These are phyloP conservation scores for Hylaeus volcanicus DNA, from an alignment of 1,140 invertebrate species.

Conservation along the genomic window DNA sequence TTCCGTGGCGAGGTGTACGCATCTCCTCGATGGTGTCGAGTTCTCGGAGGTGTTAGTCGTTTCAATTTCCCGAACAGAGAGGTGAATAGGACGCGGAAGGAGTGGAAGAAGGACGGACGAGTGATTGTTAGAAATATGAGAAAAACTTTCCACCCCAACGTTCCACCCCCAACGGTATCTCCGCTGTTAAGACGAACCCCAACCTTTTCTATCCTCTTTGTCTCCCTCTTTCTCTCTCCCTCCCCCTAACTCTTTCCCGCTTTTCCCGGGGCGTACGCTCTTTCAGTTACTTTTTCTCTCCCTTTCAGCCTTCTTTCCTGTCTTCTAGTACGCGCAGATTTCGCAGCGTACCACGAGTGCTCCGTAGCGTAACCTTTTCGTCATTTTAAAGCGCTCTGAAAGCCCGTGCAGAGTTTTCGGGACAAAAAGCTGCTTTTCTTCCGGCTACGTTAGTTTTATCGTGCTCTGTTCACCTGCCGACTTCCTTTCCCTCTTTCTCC, in stretches of 20 bases:
- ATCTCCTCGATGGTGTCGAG: constrained; percentile 37
- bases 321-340: constrained; percentile 49
- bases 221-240: background rate
- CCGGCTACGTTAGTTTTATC: constrained; percentile 48
- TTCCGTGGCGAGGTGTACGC: constrained; percentile 11
- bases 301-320: constrained; percentile 32
- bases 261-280: constrained; percentile 19
- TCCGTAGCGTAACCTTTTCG: constrained; percentile 61
- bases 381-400: constrained; percentile 62
- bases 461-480: constrained; percentile 45
- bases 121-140: constrained; percentile 66
- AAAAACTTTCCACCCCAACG: constrained; percentile 59
- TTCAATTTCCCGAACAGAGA: constrained; percentile 58
- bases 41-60: constrained; percentile 55
- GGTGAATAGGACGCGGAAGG: constrained; percentile 10
- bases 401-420: constrained; percentile 55
- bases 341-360: constrained; percentile 56
- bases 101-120: constrained; percentile 24
- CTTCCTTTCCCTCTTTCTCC: constrained; percentile 20
- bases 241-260: constrained; percentile 15
- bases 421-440: constrained; percentile 60
- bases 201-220: constrained; percentile 22
- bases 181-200: constrained; percentile 54
- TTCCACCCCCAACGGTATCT: constrained; percentile 12
- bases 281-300: constrained; percentile 37